Conservation (phyloP, 2,888 invertebrate species). For the Micropterix aruncella region DNA sequence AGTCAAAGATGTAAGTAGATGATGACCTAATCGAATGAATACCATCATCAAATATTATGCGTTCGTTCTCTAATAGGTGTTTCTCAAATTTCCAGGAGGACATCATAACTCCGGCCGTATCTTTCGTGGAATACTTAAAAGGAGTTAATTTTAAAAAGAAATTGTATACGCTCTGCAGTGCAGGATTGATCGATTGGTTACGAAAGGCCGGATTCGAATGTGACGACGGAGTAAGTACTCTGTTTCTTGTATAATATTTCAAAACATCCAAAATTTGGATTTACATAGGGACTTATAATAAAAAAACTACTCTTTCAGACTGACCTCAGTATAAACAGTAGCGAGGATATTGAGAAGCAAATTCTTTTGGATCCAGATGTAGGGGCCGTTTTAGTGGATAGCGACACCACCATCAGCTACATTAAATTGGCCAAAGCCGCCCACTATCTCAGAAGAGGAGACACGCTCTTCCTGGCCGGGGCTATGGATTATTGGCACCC, state of each 20-base stretch:
- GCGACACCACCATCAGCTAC: constrained; percentile 16
- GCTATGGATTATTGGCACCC: constrained; percentile 13
- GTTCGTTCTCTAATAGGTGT: too few species aligned
- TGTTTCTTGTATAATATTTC: too few species aligned
- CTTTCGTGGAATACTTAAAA: background rate
- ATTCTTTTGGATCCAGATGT: constrained; percentile 7
- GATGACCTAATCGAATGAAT: too few species aligned
- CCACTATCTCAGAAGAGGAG: constrained; percentile 14
- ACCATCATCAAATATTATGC: too few species aligned
- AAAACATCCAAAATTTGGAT: too few species aligned
- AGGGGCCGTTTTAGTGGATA: constrained; percentile 18
- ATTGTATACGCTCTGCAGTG: background rate
- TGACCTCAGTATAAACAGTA: too few species aligned
- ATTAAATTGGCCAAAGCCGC: constrained; percentile 15
- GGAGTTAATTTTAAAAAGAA: background rate
- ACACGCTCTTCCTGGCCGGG: constrained; percentile 16
- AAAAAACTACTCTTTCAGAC: too few species aligned
- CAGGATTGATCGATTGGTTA: background rate
- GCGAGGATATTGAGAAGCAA: too few species aligned
- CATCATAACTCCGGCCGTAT: background rate
- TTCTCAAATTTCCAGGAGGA: background rate
- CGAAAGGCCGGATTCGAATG: background rate
- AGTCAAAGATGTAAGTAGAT: background rate
- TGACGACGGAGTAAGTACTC: background rate
- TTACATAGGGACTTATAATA: too few species aligned